Percentiles rank a stretch among this genome's conserved stretches.
These are phyloP conservation scores for Hydractinia echinata DNA, from an alignment of 30 jellyfish, hydroid and myxozoan species.

Conservation along the genomic window DNA sequence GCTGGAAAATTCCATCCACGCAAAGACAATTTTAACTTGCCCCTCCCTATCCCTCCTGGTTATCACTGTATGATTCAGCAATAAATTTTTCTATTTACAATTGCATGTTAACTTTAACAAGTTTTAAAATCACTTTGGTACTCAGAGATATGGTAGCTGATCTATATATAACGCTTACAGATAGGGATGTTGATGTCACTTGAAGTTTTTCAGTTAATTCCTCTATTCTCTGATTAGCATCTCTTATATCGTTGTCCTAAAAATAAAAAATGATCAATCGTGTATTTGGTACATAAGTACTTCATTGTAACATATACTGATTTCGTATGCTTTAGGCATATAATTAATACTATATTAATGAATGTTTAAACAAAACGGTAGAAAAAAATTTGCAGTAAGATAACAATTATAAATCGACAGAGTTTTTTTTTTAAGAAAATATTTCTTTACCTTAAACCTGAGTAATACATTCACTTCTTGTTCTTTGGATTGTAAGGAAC, in stretches of 20 bases:
- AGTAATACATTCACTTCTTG: slow-evolving; percentile 61
- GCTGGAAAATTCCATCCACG: no score
- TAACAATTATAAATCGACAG: neutral
- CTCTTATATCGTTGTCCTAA: slow-evolving; percentile 74
- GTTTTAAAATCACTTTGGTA: no score
- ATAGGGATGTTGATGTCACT: slow-evolving; percentile 38
- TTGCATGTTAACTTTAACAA: no score
- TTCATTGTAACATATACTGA: neutral
- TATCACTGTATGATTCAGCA: no score
- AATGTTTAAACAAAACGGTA: neutral
- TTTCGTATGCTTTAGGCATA: neutral
- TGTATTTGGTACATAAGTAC: neutral
- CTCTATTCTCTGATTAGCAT: slow-evolving; percentile 59
- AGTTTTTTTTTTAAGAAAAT: neutral
- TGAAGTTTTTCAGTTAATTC: slow-evolving; percentile 54
- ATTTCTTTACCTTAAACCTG: slow-evolving; percentile 57
- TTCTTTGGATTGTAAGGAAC: slow-evolving; percentile 76
- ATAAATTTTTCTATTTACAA: no score
- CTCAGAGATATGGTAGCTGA: no score
- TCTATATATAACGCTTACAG: slow-evolving; percentile 37
- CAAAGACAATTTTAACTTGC: no score
- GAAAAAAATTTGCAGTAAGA: neutral
- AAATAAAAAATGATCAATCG: neutral
- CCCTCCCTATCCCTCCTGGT: no score
- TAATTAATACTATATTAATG: no score